Percentiles rank a stretch among this genome's conserved stretches.
Evolutionary conservation across 2,113 vertebrate genomes (phyloP).

Genomic region (Nipponia nippon): DNA sequence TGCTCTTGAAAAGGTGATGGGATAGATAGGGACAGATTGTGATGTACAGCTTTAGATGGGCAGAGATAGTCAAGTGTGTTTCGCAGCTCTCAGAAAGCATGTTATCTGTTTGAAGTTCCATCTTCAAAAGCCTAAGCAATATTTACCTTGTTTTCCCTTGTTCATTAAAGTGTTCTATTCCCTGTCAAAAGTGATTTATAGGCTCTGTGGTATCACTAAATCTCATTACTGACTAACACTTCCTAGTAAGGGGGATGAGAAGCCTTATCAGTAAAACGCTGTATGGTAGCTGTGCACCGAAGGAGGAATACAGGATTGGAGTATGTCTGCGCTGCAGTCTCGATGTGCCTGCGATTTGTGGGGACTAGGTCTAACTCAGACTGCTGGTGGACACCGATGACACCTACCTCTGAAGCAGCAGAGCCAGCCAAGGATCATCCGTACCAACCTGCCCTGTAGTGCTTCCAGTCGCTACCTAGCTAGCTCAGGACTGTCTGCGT

Average conservation of each 20-base stretch:
- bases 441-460: not conserved
- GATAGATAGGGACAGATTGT: not conserved
- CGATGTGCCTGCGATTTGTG: not conserved
- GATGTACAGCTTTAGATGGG: not conserved
- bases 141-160: not conserved
- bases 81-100: not conserved
- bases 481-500: not conserved
- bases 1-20: not conserved
- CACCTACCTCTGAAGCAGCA: not conserved
- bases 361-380: not conserved
- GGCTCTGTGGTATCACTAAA: not conserved
- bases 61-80: not conserved
- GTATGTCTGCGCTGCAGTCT: not conserved
- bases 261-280: not conserved
- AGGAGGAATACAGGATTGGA: not conserved
- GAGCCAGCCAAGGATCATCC: not conserved
- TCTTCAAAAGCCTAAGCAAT: not conserved
- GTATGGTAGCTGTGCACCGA: not conserved
- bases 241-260: not conserved
- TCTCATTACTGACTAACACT: not conserved
- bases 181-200: not conserved
- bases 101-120: not conserved
- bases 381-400: not conserved
- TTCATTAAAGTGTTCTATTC: not conserved
- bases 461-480: rapidly evolving